Base-by-base conservation (phyloP, 2,113 vertebrate genomes). In the Ciconia boyciana region DNA sequence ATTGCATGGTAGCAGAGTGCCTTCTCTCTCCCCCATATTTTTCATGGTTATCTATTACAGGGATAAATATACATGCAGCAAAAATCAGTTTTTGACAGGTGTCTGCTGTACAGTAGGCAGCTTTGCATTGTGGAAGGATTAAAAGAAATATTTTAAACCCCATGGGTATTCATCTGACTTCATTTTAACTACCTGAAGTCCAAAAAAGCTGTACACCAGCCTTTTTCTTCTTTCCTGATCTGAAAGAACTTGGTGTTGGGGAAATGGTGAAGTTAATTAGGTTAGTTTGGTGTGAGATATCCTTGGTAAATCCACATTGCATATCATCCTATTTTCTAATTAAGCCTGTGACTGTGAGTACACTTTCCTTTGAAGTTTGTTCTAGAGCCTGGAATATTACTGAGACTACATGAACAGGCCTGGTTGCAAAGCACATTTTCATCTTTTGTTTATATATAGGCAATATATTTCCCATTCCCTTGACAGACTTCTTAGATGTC, bases 111-210 rank as follows among this genome's bases (percentile, higher is more conserved):
- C 29, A 85, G 41, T 31, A 52, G 64, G 60, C 54, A 85, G 48
- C 46, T 89, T 94, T 89, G 69, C 41, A 48, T 95, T 93, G 72
- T 88, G 65, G 54, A 96, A 61, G 80, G 36, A 65, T 87, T 90
- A 79, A 85, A 91, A 69, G n/a, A 65, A 60, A 77, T 51, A 48
- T 48, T 76, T 80, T 51, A 92, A 95, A 76, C 24, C 22, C 25
- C 8, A 2, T 78, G 52, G 26, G 44, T 78, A n/a, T 79, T 88
- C 29, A 28, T 79, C 16, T 41, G 34, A n/a, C 31, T 92, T 65
- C 3, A 54, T 74, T 93, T 92, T 78, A 65, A 83, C n/a, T 66
- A 65, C 46, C 54, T 72, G 7, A 80, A 85, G 43, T 32, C 83
- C 54, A 43, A 34, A 88, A 57, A 57, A 88, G 29, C 64, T 54